Conservation (phyloP, 2,113 vertebrate species). For the Saimiri boliviensis region DNA sequence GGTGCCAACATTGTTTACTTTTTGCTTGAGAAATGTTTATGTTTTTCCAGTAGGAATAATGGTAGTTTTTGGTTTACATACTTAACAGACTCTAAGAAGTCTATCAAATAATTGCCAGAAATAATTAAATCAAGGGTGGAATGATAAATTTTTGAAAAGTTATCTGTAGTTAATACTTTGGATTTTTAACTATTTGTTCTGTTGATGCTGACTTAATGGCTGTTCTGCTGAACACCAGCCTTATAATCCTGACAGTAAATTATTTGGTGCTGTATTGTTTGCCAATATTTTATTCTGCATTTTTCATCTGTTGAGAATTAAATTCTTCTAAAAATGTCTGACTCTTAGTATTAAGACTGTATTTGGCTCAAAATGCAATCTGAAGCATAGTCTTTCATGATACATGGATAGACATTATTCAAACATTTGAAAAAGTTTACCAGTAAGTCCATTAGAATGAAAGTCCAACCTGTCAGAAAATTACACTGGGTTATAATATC, state of each 20-base stretch:
- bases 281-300: background rate
- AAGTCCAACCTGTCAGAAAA: conserved; percentile 16
- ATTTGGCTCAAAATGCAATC: background rate
- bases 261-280: background rate
- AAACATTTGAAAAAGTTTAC: conserved; percentile 31
- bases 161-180: background rate
- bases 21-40: conserved; percentile 6
- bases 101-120: background rate
- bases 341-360: background rate
- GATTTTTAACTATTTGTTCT: background rate
- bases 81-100: background rate
- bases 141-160: background rate
- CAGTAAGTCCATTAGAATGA: background rate
- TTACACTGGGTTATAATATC: background rate
- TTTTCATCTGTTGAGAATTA: background rate
- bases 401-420: background rate
- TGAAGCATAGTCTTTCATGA: background rate
- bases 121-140: background rate
- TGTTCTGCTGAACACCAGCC: background rate
- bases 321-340: background rate
- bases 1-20: background rate
- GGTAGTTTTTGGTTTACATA: background rate
- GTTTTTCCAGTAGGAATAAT: background rate
- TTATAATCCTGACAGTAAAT: background rate
- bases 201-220: background rate